Evolutionary conservation across 2,888 invertebrate species (phyloP).

Genomic region (Cremastinae sp.): DNA sequence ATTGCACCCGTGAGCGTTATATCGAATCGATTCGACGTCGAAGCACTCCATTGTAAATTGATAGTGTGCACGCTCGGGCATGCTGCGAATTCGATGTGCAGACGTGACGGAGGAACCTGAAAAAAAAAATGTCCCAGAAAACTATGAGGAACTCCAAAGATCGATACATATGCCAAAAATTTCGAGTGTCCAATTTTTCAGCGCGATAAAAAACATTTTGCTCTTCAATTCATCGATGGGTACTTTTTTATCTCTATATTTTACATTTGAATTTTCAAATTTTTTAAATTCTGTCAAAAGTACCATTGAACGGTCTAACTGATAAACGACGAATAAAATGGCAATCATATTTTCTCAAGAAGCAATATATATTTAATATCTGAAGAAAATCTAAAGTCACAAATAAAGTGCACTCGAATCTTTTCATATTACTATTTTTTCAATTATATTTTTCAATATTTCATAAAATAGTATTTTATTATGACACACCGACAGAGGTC

Average conservation of each 20-base stretch:
- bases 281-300: too few relatives aligned
- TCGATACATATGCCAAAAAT: background rate
- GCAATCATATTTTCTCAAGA: too few relatives aligned
- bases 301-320: too few relatives aligned
- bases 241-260: too few relatives aligned
- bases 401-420: too few relatives aligned
- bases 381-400: too few relatives aligned
- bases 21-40: slow-evolving; percentile 61
- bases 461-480: background rate
- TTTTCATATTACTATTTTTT: too few relatives aligned
- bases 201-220: too few relatives aligned
- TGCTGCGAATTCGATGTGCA: slow-evolving; percentile 36
- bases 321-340: too few relatives aligned
- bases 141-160: slow-evolving; percentile 39
- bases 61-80: slow-evolving; percentile 59
- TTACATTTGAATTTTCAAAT: too few relatives aligned
- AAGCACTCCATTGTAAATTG: slow-evolving; percentile 70
- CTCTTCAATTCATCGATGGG: too few relatives aligned
- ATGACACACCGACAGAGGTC: background rate
- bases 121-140: slow-evolving; percentile 41
- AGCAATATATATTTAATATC: too few relatives aligned
- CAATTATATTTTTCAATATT: background rate
- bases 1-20: slow-evolving; percentile 62
- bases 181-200: background rate
- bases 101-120: slow-evolving; percentile 34